Percentiles rank a stretch among this genome's conserved stretches.
Evolutionary conservation across 2,797 vertebrate species (phyloP).

Genomic region (Pseudocheirus occidentalis): DNA sequence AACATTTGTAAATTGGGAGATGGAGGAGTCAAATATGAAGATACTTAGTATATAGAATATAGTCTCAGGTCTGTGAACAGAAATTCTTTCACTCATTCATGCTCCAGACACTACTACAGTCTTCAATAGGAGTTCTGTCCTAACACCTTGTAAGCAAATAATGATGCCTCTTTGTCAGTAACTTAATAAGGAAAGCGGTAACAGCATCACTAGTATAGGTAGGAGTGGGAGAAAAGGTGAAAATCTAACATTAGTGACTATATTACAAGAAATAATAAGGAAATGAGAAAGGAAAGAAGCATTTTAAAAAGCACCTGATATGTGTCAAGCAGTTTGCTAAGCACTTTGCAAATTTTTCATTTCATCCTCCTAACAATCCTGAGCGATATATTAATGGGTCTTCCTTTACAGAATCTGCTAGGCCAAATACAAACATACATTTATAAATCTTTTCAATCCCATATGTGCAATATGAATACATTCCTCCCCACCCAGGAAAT

Average conservation of each 20-base stretch:
- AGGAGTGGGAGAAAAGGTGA: background rate
- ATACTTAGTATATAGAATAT: background rate
- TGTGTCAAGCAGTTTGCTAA: background rate
- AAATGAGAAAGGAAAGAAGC: background rate
- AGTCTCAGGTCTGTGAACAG: background rate
- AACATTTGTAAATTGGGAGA: background rate
- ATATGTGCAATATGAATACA: background rate
- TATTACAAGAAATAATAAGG: conserved; percentile 18
- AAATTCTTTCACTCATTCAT: background rate
- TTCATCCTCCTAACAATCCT: background rate
- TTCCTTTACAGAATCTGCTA: conserved; percentile 26
- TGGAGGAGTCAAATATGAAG: background rate
- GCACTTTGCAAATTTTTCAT: background rate
- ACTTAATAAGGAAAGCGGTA: background rate
- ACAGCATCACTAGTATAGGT: background rate
- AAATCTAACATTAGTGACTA: conserved; percentile 21
- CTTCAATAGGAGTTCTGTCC: background rate
- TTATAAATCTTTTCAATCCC: conserved; percentile 41
- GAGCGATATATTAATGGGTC: background rate
- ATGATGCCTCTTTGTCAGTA: background rate
- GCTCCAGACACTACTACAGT: background rate
- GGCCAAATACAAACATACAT: conserved; percentile 7
- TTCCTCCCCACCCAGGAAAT: background rate
- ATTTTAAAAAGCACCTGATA: background rate
- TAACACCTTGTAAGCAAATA: background rate